Conservation (phyloP, 2,797 vertebrate species). For the Gila robusta region DNA sequence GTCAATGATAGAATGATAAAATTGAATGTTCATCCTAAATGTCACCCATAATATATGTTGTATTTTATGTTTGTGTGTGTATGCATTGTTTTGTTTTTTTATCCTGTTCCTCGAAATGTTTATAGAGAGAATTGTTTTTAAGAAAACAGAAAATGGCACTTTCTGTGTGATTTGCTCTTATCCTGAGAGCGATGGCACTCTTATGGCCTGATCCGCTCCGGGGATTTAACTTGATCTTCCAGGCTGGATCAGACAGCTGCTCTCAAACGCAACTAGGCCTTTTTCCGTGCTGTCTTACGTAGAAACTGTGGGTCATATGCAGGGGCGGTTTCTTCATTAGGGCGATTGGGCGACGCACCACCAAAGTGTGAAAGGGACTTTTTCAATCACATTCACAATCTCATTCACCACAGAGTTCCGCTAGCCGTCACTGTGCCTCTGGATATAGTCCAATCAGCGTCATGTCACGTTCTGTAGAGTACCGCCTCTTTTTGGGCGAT, state of each 20-base stretch:
- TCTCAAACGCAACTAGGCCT: slow-evolving; percentile 25
- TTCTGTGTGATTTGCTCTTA: background rate
- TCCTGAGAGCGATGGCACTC: slow-evolving; percentile 8
- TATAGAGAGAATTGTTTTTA: background rate
- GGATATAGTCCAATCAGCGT: too few relatives aligned
- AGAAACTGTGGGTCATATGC: background rate
- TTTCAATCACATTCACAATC: too few relatives aligned
- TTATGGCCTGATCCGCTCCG: slow-evolving; percentile 28
- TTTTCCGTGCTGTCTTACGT: background rate
- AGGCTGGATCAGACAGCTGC: slow-evolving; percentile 49
- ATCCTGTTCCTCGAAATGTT: background rate
- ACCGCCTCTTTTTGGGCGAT: too few relatives aligned
- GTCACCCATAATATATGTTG: background rate
- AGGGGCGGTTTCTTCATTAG: too few relatives aligned
- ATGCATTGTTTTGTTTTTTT: background rate
- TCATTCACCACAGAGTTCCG: too few relatives aligned
- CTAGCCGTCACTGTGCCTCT: too few relatives aligned
- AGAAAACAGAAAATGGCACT: background rate
- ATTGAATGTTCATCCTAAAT: slow-evolving; percentile 20
- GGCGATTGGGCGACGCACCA: too few relatives aligned
- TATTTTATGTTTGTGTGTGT: background rate
- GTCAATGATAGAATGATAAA: background rate
- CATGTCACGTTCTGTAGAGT: too few relatives aligned
- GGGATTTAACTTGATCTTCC: slow-evolving; percentile 53
- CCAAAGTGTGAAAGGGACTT: too few relatives aligned